Conservation (phyloP, 1,140 invertebrate genomes). For the Polyergus mexicanus region DNA sequence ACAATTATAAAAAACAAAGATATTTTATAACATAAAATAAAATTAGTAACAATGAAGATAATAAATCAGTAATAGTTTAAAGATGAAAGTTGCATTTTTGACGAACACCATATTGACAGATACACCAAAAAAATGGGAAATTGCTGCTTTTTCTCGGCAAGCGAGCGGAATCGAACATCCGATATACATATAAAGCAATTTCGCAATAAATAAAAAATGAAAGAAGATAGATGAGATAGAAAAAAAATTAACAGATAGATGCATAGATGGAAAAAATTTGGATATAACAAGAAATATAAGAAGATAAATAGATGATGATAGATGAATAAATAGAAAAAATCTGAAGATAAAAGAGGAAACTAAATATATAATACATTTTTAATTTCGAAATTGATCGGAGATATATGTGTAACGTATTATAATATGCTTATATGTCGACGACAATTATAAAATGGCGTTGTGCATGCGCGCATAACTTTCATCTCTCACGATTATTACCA, state of each 20-base stretch:
- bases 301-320: too few relatives aligned
- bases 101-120: not conserved
- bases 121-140: not conserved
- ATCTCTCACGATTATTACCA: not conserved
- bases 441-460: not conserved
- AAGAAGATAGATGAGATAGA: too few relatives aligned
- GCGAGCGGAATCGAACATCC: not conserved
- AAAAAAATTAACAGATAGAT: too few relatives aligned
- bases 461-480: conserved; percentile 1
- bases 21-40: conserved; percentile 2
- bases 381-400: not conserved
- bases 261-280: too few relatives aligned
- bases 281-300: too few relatives aligned
- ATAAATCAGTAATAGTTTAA: conserved; percentile 4
- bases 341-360: not conserved
- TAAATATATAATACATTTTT: not conserved
- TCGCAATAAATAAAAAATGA: not conserved
- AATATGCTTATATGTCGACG: not conserved
- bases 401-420: not conserved
- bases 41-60: not conserved
- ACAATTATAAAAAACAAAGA: not conserved
- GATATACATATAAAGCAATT: conserved; percentile 1
- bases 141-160: not conserved
- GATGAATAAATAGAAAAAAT: conserved; percentile 9
- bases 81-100: conserved; percentile 2